Base-by-base conservation (phyloP, 2,113 vertebrate species). In the Ctenodactylus gundi region DNA sequence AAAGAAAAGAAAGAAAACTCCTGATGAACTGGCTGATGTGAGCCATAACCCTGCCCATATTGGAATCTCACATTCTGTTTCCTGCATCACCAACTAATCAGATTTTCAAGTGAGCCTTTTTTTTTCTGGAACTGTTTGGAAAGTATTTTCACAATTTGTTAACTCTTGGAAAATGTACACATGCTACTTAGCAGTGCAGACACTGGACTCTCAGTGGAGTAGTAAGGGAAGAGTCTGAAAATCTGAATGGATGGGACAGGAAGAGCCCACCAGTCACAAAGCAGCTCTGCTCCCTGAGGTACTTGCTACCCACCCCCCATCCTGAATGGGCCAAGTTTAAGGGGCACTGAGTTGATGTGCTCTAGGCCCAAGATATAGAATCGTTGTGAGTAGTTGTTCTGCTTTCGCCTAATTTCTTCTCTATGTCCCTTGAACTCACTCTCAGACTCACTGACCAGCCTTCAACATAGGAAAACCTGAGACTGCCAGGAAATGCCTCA, bases 91-190 rank as follows among this genome's bases (percentile, higher is more conserved):
- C 70, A 49, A 84, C 36, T 17, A 65, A 68, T 62, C n/a, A 21
- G 68, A 60, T 86, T 88, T 95, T 75, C 53, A 87, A 86, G 31
- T 67, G 41, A 88, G 44, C 34, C n/a, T 91, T 92, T 75, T 46
- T n/a, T 72, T 44, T 78, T 31, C 17, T 67, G 17, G 39, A 49
- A 70, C 44, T 93, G 51, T 51, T n/a, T 68, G n/a, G 21, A 51
- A 83, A 55, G 36, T 60, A 25, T 55, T 84, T 60, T 60, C 53
- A 77, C 29, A 82, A 46, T 46, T 80, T 29, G 31, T 25, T 27
- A 31, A 34, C 57, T 91, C 58, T 41, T 49, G 58, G 85, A 27
- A 57, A 77, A 57, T 55, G 58, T 72, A 34, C 36, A 62, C 34
- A 44, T 91, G 73, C 70, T 82, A 6, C 4, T 25, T 57, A 91